Percentiles rank a stretch among this genome's conserved stretches.
phyloP scores from a whole-genome alignment of 1,140 invertebrate genomes.

The Heliconius hewitsoni region DNA sequence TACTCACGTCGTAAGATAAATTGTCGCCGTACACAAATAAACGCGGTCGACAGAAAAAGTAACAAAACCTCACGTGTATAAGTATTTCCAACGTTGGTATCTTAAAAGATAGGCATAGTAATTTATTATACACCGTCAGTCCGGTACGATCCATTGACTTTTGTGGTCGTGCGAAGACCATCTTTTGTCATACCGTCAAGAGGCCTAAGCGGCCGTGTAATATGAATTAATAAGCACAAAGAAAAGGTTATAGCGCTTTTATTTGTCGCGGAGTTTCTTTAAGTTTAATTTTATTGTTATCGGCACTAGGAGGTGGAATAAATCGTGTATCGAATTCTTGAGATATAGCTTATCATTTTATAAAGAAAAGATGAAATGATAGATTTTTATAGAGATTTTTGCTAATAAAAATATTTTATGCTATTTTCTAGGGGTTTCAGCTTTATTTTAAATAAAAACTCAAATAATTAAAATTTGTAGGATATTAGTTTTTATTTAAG shows the following conservation, averaged over 20 bases:
- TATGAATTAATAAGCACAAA: constrained; percentile 81
- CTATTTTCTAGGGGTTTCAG: rapidly evolving
- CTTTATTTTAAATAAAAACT: too few species aligned
- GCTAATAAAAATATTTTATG: too few species aligned
- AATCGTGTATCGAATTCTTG: constrained; percentile 67
- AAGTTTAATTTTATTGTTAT: constrained; percentile 56
- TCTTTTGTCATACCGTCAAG: constrained; percentile 73
- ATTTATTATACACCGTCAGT: constrained; percentile 73
- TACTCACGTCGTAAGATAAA: constrained; percentile 73
- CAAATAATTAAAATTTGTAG: too few species aligned
- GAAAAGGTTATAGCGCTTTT: constrained; percentile 70
- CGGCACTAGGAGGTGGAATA: constrained; percentile 61
- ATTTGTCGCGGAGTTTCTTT: constrained; percentile 69
- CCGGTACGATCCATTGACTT: constrained; percentile 71
- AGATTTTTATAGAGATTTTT: too few species aligned
- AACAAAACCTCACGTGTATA: constrained; percentile 66
- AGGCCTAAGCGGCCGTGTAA: constrained; percentile 75
- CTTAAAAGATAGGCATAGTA: constrained; percentile 65
- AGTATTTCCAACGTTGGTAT: constrained; percentile 46
- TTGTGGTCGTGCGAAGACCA: constrained; percentile 62
- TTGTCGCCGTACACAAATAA: constrained; percentile 73
- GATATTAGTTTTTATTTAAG: too few species aligned
- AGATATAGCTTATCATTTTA: not conserved
- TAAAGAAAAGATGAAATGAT: too few species aligned
- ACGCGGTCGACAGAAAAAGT: constrained; percentile 63